These are phyloP conservation scores for Corvus moneduloides DNA, from an alignment of 2,113 vertebrate genomes.

Conservation along the genomic window DNA sequence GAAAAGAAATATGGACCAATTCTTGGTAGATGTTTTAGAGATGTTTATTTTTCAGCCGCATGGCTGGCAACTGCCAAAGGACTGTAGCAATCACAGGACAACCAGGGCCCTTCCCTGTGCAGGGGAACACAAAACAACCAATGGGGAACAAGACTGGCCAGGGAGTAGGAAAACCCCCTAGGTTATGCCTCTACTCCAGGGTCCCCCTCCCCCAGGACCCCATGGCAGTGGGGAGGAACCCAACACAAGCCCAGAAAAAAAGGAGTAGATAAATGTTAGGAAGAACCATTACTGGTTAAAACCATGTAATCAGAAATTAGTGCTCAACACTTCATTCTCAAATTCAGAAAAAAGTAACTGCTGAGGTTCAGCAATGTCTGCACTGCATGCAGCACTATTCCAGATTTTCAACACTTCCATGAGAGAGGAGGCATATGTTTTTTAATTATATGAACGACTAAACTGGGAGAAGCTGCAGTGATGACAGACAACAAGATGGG, in stretches of 20 bases:
- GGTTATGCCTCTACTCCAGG: no score
- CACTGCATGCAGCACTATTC: neutral
- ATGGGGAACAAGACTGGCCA: no score
- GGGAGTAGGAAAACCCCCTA: no score
- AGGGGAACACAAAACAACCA: no score
- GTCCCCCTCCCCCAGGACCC: no score
- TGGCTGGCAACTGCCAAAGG: no score
- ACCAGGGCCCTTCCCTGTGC: no score
- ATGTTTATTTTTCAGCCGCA: no score
- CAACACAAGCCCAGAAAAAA: neutral
- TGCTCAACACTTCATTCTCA: neutral
- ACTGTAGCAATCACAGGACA: no score
- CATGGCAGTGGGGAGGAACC: no score
- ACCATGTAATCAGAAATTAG: neutral
- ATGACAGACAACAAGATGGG: conserved; percentile 10
- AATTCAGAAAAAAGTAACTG: neutral
- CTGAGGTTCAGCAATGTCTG: neutral
- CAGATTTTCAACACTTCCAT: neutral
- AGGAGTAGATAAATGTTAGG: neutral
- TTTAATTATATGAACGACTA: neutral
- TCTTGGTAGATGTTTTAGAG: no score
- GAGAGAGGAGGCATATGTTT: neutral
- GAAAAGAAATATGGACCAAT: no score
- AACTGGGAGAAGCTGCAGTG: neutral
- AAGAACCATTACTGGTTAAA: neutral